Evolutionary conservation across 2,797 vertebrate genomes (phyloP).

Genomic region (Halcyon badia): DNA sequence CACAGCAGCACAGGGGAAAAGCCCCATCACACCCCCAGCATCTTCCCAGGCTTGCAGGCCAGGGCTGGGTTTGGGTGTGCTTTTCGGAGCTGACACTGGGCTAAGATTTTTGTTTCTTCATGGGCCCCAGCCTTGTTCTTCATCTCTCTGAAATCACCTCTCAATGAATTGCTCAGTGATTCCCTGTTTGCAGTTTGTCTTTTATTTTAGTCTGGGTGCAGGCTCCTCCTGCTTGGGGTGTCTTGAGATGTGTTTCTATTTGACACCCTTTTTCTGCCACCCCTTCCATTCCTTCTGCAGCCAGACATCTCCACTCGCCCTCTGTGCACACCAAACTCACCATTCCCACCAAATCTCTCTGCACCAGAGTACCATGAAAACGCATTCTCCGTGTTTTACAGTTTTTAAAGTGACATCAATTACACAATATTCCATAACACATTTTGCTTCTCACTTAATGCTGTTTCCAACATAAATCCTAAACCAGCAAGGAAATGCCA

Average conservation of each 20-base stretch:
- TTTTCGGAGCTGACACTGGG: background rate
- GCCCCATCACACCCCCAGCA: rapidly evolving
- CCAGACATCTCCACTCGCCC: background rate
- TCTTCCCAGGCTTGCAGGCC: background rate
- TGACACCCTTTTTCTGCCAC: background rate
- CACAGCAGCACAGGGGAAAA: background rate
- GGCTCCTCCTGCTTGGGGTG: background rate
- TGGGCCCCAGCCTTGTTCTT: background rate
- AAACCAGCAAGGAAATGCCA: background rate
- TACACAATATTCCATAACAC: background rate
- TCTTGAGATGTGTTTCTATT: background rate
- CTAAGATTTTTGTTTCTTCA: background rate
- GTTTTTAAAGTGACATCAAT: background rate
- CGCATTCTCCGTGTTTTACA: rapidly evolving
- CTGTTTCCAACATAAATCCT: background rate
- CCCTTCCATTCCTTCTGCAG: background rate
- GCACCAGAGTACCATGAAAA: background rate
- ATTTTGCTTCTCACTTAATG: background rate
- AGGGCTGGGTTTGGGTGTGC: background rate
- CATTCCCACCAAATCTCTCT: background rate
- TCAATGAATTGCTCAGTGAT: background rate
- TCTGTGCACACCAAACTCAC: background rate
- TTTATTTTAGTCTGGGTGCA: background rate
- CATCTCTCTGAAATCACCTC: background rate
- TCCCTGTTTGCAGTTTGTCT: background rate